Conservation (phyloP, 2,888 invertebrate genomes). For the Patella depressa region DNA sequence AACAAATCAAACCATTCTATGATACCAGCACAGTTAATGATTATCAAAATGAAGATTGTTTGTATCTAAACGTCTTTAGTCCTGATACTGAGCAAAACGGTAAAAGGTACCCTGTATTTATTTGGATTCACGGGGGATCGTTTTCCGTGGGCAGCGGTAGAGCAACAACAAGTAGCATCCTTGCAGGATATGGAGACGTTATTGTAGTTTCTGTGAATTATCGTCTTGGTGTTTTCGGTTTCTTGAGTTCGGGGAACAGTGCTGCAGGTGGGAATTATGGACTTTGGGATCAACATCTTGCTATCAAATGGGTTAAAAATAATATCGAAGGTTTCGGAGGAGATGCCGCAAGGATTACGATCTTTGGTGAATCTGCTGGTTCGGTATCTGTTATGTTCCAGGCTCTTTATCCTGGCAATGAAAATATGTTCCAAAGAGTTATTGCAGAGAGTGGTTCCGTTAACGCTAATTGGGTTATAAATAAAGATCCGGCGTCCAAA, state of each 20-base stretch:
- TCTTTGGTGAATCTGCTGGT: conserved; percentile 57
- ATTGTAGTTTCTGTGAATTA: conserved; percentile 54
- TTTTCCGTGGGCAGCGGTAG: conserved; percentile 43
- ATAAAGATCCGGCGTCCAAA: neutral
- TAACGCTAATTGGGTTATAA: conserved; percentile 2
- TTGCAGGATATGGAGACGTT: conserved; percentile 39
- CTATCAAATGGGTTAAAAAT: conserved; percentile 50
- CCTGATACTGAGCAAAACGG: conserved; percentile 27
- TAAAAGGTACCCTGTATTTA: conserved; percentile 36
- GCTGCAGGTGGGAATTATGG: conserved; percentile 55
- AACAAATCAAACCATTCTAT: conserved; percentile 17
- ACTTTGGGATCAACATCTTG: conserved; percentile 53
- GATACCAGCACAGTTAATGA: neutral
- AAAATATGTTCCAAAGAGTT: conserved; percentile 47
- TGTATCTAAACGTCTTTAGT: conserved; percentile 49
- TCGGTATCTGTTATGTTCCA: conserved; percentile 44
- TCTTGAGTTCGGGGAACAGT: conserved; percentile 45
- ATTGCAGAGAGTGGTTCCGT: conserved; percentile 52
- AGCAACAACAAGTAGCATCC: conserved; percentile 41
- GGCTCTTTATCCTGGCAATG: conserved; percentile 41
- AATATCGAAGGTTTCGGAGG: conserved; percentile 50
- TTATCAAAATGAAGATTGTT: conserved; percentile 44
- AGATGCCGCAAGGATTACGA: conserved; percentile 42
- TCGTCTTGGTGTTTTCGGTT: conserved; percentile 50
- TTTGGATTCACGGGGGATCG: conserved; percentile 48